Evolutionary conservation across 2,888 invertebrate species (phyloP), one percentile per base, ranked within the genome.

Genomic region (Diaprepes abbreviatus): DNA sequence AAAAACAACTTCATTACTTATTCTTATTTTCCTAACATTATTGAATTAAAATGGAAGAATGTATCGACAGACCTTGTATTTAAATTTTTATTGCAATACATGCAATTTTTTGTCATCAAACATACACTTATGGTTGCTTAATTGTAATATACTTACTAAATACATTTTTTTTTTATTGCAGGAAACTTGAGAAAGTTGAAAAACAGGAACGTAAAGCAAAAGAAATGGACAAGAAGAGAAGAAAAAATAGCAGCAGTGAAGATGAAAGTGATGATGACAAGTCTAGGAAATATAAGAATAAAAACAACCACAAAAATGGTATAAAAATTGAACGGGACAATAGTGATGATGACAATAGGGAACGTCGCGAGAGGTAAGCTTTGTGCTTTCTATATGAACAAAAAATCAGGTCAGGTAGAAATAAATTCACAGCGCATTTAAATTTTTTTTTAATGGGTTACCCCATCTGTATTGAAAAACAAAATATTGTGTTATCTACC

Each of bases 221-320:
- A 70, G 70, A 68, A 69, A 73, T 70, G 19, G 72, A 74, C 70
- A 75, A 72, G 73, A 83, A 81, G 78, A 79, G 77, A 73, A 78
- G 74, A 66, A 76, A 68, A 74, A 74, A 74, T 35, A 76, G 68
- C 70, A 75, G 75, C 28, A 74, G 70, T 55, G 72, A 75, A 33
- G 75, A 75, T 4, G 60, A 68, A 36, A 71, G 71, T 54, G 67
- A 71, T 7, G 63, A 64, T 28, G 52, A 50, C 14, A 45, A 31
- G n/a, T 36, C 45, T 12, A 28, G 14, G n/a, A 64, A 64, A 33
- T 16, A 31, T 19, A 55, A 55, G 55, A 43, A 19, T 17, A 48
- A 16, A 14, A 50, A 16, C 7, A 45, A 19, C n/a, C 7, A 1
- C n/a, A 64, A 55, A 19, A 54, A 45, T 52, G 14, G 16, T 14